phyloP scores from a whole-genome alignment of 2,113 vertebrate genomes.

The Oenanthe oenanthe region DNA sequence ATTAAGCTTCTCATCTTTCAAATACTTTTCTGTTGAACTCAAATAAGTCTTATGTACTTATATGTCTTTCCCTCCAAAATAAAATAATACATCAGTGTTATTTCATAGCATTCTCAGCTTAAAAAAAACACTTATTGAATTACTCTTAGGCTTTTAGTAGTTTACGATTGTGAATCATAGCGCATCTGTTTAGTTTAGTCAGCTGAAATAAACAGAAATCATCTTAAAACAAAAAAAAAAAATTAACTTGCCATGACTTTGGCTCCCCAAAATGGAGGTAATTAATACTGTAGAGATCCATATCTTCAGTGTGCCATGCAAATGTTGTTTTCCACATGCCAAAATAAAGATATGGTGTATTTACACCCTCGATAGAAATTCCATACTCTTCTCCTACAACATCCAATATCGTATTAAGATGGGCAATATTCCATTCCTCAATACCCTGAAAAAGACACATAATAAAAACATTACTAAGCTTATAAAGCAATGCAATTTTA shows the following conservation, averaged over 20 bases:
- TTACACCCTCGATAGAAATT: slow-evolving; percentile 95
- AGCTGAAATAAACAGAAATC: neutral
- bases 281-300: slow-evolving; percentile 99
- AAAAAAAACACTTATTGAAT: rapidly evolving
- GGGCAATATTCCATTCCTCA: slow-evolving; percentile 94
- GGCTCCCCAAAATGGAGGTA: slow-evolving; percentile 98
- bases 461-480: neutral
- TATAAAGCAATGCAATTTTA: neutral
- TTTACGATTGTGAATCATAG: neutral
- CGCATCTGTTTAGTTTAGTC: neutral
- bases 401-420: slow-evolving; percentile 93
- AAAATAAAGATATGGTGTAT: slow-evolving; percentile 96
- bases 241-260: slow-evolving; percentile 90
- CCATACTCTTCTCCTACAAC: slow-evolving; percentile 93
- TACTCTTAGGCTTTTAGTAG: neutral
- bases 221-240: slow-evolving; percentile 5
- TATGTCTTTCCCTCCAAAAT: neutral
- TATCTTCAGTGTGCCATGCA: slow-evolving; percentile 97
- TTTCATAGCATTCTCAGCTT: neutral
- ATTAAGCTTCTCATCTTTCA: neutral
- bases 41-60: neutral
- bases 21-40: neutral
- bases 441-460: slow-evolving; percentile 78
- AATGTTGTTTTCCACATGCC: slow-evolving; percentile 99
- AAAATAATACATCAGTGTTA: neutral